Conservation (phyloP, 2,113 vertebrate genomes). For the Ginglymostoma cirratum region DNA sequence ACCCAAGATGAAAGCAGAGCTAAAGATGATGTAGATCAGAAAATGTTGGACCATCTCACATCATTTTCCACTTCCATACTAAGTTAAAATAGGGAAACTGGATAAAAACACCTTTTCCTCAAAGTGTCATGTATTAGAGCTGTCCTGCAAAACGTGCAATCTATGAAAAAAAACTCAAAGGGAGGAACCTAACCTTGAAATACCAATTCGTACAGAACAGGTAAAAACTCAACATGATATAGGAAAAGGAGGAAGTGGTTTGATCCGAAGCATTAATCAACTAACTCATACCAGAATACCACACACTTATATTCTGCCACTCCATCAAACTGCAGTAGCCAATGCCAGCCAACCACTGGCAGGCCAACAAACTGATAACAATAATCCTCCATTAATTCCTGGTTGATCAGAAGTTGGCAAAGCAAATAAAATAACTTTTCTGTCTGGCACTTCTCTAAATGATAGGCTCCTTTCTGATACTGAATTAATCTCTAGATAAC, state of each 20-base stretch:
- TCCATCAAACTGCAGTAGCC: not conserved
- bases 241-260: not conserved
- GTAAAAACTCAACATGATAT: not conserved
- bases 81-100: not conserved
- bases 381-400: not conserved
- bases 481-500: not conserved
- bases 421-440: not conserved
- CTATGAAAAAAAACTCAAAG: not conserved
- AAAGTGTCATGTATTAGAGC: not conserved
- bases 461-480: not conserved
- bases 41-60: not conserved
- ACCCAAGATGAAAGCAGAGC: not conserved
- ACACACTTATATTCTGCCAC: not conserved
- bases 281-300: not conserved
- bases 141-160: not conserved
- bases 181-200: not conserved
- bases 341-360: not conserved
- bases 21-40: not conserved
- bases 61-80: not conserved
- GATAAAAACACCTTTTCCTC: not conserved
- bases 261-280: not conserved
- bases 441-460: not conserved
- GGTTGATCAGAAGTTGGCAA: not conserved
- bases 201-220: not conserved
- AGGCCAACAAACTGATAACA: not conserved